A percentile compares a stretch with the other conserved stretches of the same genome.
These are phyloP conservation scores for Apostichopus californicus DNA, from an alignment of 35 echinoderm and acorn worm genomes.

Conservation along the genomic window DNA sequence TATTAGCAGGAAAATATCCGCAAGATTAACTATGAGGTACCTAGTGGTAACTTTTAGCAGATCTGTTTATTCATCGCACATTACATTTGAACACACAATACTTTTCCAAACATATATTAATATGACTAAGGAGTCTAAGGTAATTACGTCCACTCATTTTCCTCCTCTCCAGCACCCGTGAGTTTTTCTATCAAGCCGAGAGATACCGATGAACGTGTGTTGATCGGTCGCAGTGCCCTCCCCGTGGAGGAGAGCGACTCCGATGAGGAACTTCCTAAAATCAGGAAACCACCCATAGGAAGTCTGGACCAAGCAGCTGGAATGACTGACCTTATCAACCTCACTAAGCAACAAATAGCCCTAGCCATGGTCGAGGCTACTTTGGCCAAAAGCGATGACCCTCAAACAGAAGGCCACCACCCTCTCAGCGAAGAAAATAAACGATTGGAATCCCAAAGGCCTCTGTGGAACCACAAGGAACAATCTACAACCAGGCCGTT, in stretches of 20 bases:
- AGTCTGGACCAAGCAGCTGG: conserved; percentile 33
- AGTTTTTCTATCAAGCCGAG: conserved; percentile 95
- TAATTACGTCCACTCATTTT: background rate
- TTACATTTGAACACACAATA: too few species aligned
- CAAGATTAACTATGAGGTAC: too few species aligned
- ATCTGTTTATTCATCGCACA: too few species aligned
- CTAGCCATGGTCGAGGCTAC: conserved; percentile 37
- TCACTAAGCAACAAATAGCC: conserved; percentile 52
- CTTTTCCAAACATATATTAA: background rate
- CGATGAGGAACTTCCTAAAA: conserved; percentile 70
- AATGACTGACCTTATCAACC: conserved; percentile 39
- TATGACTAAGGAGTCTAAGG: background rate
- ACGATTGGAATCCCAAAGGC: conserved; percentile 20
- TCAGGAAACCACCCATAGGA: conserved; percentile 30
- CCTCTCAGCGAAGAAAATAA: background rate
- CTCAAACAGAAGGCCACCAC: background rate
- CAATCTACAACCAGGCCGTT: background rate
- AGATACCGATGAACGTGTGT: conserved; percentile 63
- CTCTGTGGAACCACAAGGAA: background rate
- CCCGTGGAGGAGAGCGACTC: conserved; percentile 89
- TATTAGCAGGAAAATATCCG: too few species aligned
- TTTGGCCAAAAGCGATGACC: background rate
- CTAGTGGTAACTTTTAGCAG: too few species aligned
- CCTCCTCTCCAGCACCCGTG: conserved; percentile 67
- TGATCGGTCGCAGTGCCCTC: conserved; percentile 81